Base-by-base conservation (phyloP, 2,888 invertebrate genomes). In the Lomographa bimaculata region DNA sequence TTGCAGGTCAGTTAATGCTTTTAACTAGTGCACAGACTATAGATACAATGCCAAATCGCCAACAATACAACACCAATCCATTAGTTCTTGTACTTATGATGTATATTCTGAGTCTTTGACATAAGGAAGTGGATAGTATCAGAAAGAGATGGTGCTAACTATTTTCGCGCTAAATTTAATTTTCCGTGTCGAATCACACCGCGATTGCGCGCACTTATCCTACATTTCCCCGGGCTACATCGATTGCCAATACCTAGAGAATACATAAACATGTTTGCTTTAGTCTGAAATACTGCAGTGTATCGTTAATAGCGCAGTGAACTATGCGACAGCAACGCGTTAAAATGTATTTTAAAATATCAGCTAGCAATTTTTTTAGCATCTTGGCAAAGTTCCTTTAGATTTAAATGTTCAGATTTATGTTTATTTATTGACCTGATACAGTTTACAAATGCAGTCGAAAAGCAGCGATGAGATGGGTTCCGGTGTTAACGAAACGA, bases 391-490 rank as follows among this genome's bases (percentile, higher is more conserved):
- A 39, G 27, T 39, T 23, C 33, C 27, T 14, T 6, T 14, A 16
- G 4, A 27, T 6, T 19, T 14, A 17, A 41, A n/a, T 42, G 39
- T 34, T 19, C 18, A 20, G 9, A n/a, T n/a, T n/a, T 7, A 30
- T 32, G 21, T 37, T 26, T 11, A 20, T 30, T 27, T 33, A 28
- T 41, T 50, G 46, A 54, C 16, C 11, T 3, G 3, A 7, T 24
- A 30, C 24, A 44, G 46, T 50, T 39, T 46, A 62, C 76, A 71
- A 81, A 86, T 85, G 85, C 72, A 67, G 76, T 58, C 68, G 46
- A 69, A 68, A 63, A 72, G 55, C 46, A 78, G 82, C 68, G 66
- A 86, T 87, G 87, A 83, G 64, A 84, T 86, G 84, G 72, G 64
- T 75, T 65, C 71, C 79, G 62, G 69, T 70, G 57, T 57, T 80